Conservation (phyloP, 1,140 invertebrate species). For the Subanguina moxae region DNA sequence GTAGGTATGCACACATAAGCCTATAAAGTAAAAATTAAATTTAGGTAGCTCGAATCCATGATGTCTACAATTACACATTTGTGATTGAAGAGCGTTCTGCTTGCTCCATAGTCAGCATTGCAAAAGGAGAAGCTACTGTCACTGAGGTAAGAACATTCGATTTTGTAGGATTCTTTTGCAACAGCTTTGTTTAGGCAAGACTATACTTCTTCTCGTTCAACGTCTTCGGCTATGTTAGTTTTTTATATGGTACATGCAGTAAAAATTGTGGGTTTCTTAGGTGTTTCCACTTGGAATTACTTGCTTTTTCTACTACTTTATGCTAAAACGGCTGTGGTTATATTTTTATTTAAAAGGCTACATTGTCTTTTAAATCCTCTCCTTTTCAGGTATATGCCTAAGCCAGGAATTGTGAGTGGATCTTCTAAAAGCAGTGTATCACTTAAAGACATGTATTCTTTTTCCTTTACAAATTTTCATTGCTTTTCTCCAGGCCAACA, state of each 20-base stretch:
- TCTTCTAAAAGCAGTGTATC: constrained; percentile 17
- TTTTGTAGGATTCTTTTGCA: too few species aligned
- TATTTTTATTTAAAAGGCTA: too few species aligned
- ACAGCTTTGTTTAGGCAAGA: constrained; percentile 49
- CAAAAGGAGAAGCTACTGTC: constrained; percentile 47
- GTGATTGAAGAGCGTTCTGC: constrained; percentile 46
- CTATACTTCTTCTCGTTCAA: constrained; percentile 61
- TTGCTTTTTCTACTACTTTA: constrained; percentile 80
- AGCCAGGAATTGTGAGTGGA: constrained; percentile 24
- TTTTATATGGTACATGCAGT: background rate
- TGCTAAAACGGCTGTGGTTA: constrained; percentile 83
- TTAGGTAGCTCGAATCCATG: constrained; percentile 64
- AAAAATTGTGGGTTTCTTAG: background rate
- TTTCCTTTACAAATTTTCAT: background rate
- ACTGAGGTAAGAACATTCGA: constrained; percentile 34
- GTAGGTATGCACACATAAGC: constrained; percentile 1
- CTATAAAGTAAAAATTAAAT: background rate
- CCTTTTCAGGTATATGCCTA: constrained; percentile 64
- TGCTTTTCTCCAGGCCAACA: constrained; percentile 17
- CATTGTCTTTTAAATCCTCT: too few species aligned
- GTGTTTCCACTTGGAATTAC: constrained; percentile 70
- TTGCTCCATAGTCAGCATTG: constrained; percentile 53
- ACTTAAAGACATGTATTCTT: background rate
- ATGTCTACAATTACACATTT: constrained; percentile 67
- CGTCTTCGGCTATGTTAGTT: constrained; percentile 61